phyloP scores from a whole-genome alignment of 2,888 invertebrate genomes.

The Labia minor region DNA sequence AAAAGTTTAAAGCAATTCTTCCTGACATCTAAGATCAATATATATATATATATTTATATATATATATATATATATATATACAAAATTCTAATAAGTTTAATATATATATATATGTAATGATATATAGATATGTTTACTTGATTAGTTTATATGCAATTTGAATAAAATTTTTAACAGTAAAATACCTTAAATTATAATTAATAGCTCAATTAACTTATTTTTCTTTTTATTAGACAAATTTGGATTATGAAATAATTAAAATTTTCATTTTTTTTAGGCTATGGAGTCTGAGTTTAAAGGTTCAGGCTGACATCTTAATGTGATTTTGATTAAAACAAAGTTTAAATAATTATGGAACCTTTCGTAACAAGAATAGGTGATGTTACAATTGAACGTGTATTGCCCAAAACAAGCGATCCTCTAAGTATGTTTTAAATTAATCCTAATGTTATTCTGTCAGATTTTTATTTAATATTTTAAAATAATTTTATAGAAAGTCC shows the following conservation, averaged over 20 bases:
- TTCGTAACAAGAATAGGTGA: conserved; percentile 47
- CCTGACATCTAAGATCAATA: neutral
- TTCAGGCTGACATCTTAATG: neutral
- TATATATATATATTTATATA: neutral
- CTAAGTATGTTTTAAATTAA: neutral
- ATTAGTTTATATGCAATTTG: neutral
- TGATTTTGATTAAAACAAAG: neutral
- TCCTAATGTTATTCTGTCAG: too few species aligned
- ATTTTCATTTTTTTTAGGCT: neutral
- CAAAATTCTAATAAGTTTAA: too few species aligned
- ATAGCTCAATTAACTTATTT: neutral
- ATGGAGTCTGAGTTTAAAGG: neutral
- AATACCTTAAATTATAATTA: neutral
- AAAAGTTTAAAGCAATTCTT: neutral
- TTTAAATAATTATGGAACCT: conserved; percentile 38
- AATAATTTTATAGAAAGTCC: neutral
- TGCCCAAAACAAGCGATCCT: conserved; percentile 31
- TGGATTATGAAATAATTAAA: neutral
- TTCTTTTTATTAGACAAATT: neutral
- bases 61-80: too few species aligned
- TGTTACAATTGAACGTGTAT: conserved; percentile 47
- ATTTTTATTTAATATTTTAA: neutral
- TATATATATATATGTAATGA: neutral
- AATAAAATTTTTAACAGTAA: too few species aligned
- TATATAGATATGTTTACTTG: neutral